phyloP scores from a whole-genome alignment of 2,797 vertebrate genomes.

The Sarcophilus harrisii region DNA sequence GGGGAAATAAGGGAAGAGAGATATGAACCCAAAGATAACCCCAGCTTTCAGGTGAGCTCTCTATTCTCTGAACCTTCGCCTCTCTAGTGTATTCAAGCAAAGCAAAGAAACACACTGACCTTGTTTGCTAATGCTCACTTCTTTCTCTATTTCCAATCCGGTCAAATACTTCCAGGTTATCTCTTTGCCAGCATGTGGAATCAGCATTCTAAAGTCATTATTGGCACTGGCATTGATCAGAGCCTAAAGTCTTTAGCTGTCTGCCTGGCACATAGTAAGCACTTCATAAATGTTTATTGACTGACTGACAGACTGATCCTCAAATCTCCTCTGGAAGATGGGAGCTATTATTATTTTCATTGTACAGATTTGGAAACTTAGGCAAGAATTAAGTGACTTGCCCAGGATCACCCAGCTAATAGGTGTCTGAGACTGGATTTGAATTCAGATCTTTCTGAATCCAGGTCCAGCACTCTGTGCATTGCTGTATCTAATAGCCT shows the following conservation, averaged over 20 bases:
- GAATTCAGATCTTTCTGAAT: background rate
- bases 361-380: too few species aligned
- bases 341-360: too few species aligned
- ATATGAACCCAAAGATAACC: background rate
- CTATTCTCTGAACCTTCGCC: background rate
- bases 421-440: background rate
- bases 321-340: too few species aligned
- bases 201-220: background rate
- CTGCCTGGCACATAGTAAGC: too few species aligned
- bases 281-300: too few species aligned
- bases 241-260: too few species aligned
- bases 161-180: background rate
- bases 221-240: too few species aligned
- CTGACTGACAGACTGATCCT: background rate
- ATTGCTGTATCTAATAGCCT: background rate
- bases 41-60: background rate
- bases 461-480: too few species aligned
- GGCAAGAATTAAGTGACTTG: too few species aligned
- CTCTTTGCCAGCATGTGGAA: background rate
- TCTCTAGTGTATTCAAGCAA: background rate
- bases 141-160: background rate
- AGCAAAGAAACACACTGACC: background rate
- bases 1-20: background rate
- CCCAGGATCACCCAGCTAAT: too few species aligned
- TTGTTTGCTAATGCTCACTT: background rate